A percentile compares a stretch with the other conserved stretches of the same genome.
Evolutionary conservation across 1,140 invertebrate genomes (phyloP).

Genomic region (Eupeodes corollae): DNA sequence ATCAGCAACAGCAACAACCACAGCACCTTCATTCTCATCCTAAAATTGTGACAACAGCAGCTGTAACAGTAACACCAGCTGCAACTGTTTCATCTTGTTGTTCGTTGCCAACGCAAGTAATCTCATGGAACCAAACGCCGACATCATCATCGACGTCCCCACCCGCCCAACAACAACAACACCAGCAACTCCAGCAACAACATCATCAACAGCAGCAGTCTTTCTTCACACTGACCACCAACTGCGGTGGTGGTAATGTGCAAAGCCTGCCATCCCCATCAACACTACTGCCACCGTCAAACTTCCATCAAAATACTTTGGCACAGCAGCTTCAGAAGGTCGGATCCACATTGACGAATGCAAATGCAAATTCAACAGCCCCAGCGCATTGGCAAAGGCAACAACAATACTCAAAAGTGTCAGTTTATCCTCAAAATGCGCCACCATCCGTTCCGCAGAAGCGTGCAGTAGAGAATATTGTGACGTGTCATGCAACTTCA

Average conservation of each 20-base stretch:
- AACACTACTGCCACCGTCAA: conserved; percentile 27
- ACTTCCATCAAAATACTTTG: conserved; percentile 32
- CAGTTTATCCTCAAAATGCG: background rate
- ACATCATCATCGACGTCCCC: conserved; percentile 29
- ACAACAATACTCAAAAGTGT: background rate
- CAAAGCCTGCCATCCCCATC: conserved; percentile 5
- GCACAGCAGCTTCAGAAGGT: conserved; percentile 33
- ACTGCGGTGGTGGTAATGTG: too few relatives aligned
- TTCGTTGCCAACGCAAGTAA: too few relatives aligned
- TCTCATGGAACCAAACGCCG: conserved; percentile 9
- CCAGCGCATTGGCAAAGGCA: conserved; percentile 11
- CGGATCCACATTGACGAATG: conserved; percentile 22
- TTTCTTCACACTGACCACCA: too few relatives aligned
- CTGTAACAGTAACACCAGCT: conserved; percentile 11
- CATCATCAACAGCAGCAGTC: conserved; percentile 1
- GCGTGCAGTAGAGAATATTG: background rate
- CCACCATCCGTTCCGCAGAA: background rate
- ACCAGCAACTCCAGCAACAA: background rate
- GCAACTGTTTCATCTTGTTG: background rate
- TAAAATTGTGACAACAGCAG: conserved; percentile 5
- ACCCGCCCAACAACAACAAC: conserved; percentile 15
- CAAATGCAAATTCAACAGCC: conserved; percentile 3
- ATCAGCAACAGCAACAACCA: conserved; percentile 7
- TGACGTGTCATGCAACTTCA: too few relatives aligned
- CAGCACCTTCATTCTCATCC: conserved; percentile 7